Conservation (phyloP, 2,888 invertebrate genomes). For the Lypha dubia region DNA sequence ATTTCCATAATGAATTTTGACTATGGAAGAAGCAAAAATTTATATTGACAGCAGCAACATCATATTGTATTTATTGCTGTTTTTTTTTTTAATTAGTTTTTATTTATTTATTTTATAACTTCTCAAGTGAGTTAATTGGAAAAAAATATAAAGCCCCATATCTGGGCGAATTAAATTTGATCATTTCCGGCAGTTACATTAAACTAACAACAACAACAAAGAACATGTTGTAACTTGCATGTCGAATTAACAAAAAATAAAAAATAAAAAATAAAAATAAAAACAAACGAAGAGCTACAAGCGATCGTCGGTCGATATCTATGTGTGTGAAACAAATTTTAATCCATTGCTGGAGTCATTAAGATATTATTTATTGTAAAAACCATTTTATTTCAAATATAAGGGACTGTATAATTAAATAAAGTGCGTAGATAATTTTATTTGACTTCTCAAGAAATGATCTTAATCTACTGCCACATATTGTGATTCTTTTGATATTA, state of each 20-base stretch:
- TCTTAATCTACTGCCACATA: background rate
- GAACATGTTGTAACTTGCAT: slow-evolving; percentile 25
- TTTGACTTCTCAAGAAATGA: background rate
- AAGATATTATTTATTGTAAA: background rate
- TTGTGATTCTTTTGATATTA: background rate
- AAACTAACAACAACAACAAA: slow-evolving; percentile 16
- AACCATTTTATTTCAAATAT: background rate
- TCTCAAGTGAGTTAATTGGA: slow-evolving; percentile 16
- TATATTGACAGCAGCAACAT: slow-evolving; percentile 43
- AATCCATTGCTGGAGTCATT: background rate
- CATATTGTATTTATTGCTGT: slow-evolving; percentile 22
- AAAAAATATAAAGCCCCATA: slow-evolving; percentile 17
- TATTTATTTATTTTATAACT: background rate
- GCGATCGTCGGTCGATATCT: background rate
- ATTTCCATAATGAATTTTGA: slow-evolving; percentile 30
- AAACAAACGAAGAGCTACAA: background rate
- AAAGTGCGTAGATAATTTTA: background rate
- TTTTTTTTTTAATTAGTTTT: slow-evolving; percentile 1
- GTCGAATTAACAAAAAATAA: background rate
- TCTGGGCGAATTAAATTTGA: slow-evolving; percentile 54
- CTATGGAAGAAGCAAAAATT: slow-evolving; percentile 2
- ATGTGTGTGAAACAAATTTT: background rate
- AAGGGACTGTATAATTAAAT: background rate
- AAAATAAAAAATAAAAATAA: no score
- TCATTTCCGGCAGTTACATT: slow-evolving; percentile 67